A percentile compares a stretch with the other conserved stretches of the same genome.
phyloP scores from a whole-genome alignment of 2,113 vertebrate species.

The Tor tambroides region DNA sequence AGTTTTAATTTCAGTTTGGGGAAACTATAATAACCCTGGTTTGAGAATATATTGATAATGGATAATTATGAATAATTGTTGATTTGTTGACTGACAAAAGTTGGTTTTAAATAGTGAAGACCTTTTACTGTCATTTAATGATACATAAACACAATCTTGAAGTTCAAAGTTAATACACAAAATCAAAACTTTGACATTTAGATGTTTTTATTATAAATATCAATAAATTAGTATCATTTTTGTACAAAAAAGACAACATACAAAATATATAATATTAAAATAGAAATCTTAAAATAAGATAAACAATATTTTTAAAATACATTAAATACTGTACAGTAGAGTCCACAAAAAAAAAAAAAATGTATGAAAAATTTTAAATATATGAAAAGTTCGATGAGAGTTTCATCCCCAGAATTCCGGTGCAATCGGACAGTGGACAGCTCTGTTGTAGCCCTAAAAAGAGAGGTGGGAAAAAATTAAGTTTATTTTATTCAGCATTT shows the following conservation, averaged over 20 bases:
- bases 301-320: not conserved
- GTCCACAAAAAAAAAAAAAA: not conserved
- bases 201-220: slow-evolving; percentile 59
- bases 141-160: not conserved
- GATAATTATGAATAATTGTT: not conserved
- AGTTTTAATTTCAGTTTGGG: not conserved
- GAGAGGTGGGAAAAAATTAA: not conserved
- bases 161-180: not conserved
- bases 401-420: slow-evolving; percentile 56
- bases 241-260: slow-evolving; percentile 42
- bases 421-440: slow-evolving; percentile 11
- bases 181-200: slow-evolving; percentile 31
- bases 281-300: slow-evolving; percentile 46
- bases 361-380: not conserved
- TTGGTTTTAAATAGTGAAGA: not conserved
- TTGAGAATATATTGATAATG: not conserved
- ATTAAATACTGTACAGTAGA: slow-evolving; percentile 43
- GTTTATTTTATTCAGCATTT: slow-evolving; percentile 1
- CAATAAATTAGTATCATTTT: slow-evolving; percentile 49
- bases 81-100: not conserved
- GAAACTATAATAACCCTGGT: too few species aligned
- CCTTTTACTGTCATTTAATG: not conserved
- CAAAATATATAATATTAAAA: slow-evolving; percentile 49
- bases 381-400: not conserved
- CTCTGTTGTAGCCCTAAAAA: slow-evolving; percentile 52